Conservation (phyloP, 2,797 vertebrate species). For the Tolypeutes matacus region DNA sequence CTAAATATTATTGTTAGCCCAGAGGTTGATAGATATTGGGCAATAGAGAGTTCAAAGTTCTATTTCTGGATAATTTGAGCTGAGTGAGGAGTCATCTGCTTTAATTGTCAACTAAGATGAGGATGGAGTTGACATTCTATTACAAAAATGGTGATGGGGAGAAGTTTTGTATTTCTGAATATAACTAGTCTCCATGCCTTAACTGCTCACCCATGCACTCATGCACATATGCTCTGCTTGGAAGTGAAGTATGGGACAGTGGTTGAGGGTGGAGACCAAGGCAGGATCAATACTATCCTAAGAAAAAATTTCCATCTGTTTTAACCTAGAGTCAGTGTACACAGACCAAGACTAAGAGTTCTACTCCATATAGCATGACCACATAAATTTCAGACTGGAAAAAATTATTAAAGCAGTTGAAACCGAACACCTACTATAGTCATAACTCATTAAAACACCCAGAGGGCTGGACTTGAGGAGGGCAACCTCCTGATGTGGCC, state of each 20-base stretch:
- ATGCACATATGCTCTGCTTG: background rate
- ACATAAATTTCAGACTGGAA: constrained; percentile 44
- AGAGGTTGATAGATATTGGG: background rate
- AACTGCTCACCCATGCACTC: background rate
- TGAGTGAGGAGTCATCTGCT: background rate
- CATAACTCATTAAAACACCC: background rate
- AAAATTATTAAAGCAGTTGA: constrained; percentile 17
- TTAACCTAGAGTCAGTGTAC: background rate
- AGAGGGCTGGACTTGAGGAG: background rate
- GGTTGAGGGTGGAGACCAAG: background rate
- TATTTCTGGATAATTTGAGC: background rate
- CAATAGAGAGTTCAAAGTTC: background rate
- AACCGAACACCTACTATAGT: background rate
- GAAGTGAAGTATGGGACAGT: background rate
- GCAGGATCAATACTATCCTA: constrained; percentile 53
- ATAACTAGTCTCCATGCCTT: background rate
- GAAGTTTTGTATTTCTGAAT: background rate
- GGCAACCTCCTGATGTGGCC: background rate
- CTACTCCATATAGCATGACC: background rate
- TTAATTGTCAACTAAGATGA: background rate
- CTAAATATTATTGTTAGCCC: background rate
- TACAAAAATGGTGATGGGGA: background rate
- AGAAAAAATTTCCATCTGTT: constrained; percentile 46
- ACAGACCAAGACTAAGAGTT: background rate
- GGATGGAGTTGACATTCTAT: background rate